Base-by-base conservation (phyloP, 2,113 vertebrate genomes). In the Acinonyx jubatus region DNA sequence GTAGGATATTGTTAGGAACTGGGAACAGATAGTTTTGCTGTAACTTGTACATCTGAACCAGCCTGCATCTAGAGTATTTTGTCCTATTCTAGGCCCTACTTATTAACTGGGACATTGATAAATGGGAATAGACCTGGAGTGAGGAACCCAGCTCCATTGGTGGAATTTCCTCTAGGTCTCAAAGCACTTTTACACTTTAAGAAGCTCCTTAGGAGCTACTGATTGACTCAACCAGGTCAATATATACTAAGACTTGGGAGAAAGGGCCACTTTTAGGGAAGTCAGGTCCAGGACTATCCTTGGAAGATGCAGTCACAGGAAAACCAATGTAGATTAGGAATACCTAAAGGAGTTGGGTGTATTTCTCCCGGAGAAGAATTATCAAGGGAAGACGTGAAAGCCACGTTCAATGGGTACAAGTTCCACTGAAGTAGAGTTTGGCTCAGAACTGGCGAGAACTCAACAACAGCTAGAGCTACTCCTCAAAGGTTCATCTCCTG, bases 351-450 rank as follows among this genome's bases (percentile, higher is more conserved):
- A 96, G 18, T 11, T 79, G 8, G 21, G 15, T 73, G 15, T 23
- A 41, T 71, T 79, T 96, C 36, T 92, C 83, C 25, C 31, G 13
- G n/a, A 94, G 29, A 96, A 91, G 50, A 85, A 69, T 27, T 73
- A 50, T 84, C 36, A 74, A 94, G 55, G 52, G 45, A 94, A 84
- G 27, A 57, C 21, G 27, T 12, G n/a, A 89, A 68, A 63, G 48
- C 36, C 48, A 83, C 52, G 29, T 52, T 76, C 83, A 92, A 19
- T 71, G 12, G 21, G 33, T 78, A 29, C 38, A 63, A 38, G 13
- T 76, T 83, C 69, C 16, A 63, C 2, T 63, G 23, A 92, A 92
- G 63, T 12, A 50, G 23, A 92, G 57, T 80, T 80, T 73, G 27
- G 13, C 18, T 38, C 33, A 78, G 85, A 84, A 74, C 19, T 74